These are phyloP conservation scores for Phrynosoma blainvillii DNA, from an alignment of 2,113 vertebrate species.

Conservation along the genomic window DNA sequence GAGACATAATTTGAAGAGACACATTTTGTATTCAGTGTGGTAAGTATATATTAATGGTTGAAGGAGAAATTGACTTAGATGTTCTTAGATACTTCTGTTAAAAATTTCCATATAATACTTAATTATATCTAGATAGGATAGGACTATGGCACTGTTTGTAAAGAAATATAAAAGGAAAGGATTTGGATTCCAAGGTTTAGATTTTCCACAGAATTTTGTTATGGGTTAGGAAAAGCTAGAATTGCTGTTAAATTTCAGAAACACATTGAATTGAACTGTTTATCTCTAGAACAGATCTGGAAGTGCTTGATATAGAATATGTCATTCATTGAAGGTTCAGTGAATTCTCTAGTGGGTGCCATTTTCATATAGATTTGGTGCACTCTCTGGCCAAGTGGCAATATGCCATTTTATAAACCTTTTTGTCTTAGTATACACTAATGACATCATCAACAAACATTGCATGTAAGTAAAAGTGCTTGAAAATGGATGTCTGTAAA, in stretches of 20 bases:
- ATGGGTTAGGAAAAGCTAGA: neutral
- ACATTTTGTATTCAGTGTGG: conserved; percentile 14
- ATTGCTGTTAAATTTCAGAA: neutral
- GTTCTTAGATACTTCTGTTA: neutral
- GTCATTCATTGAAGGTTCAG: too few relatives aligned
- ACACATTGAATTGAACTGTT: neutral
- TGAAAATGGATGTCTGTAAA: neutral
- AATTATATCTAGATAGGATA: neutral
- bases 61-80: conserved; percentile 11
- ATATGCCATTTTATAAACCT: neutral
- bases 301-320: neutral
- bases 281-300: neutral
- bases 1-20: conserved; percentile 10
- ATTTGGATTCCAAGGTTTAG: neutral
- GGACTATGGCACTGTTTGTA: neutral
- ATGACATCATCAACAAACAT: neutral
- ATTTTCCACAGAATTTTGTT: neutral
- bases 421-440: neutral
- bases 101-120: neutral
- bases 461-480: neutral
- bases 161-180: neutral
- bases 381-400: neutral
- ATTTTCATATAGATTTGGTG: neutral
- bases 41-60: conserved; percentile 31
- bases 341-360: neutral